Percentiles rank a stretch among this genome's conserved stretches.
Conservation (phyloP, 92 coral and sea anemone species). For the Heteractis magnifica region DNA sequence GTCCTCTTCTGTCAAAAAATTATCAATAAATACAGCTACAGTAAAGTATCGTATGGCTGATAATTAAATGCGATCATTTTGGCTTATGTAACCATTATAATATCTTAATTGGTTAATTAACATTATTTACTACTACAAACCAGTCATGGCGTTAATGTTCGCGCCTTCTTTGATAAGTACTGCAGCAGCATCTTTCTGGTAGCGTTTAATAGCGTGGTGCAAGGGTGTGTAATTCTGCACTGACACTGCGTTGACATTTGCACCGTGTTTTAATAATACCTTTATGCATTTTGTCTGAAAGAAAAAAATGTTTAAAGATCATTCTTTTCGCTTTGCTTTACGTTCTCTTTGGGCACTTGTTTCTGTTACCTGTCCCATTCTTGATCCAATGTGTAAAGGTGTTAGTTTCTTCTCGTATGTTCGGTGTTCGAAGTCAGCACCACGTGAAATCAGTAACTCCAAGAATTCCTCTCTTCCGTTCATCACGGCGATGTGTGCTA, state of each 20-base stretch:
- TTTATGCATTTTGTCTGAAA: constrained; percentile 39
- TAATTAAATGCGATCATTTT: too few species aligned
- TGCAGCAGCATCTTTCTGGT: constrained; percentile 56
- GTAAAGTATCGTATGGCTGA: not conserved
- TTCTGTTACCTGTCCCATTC: constrained; percentile 55
- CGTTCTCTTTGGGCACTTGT: too few species aligned
- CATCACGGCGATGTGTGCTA: constrained; percentile 64
- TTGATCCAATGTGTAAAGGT: constrained; percentile 65
- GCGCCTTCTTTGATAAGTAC: constrained; percentile 71
- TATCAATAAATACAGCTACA: not conserved
- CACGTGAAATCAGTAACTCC: constrained; percentile 48
- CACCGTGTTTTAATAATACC: constrained; percentile 54
- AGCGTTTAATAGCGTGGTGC: constrained; percentile 80
- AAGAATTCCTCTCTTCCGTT: constrained; percentile 49
- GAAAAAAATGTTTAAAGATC: not conserved
- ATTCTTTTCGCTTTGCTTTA: too few species aligned
- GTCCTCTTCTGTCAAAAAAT: constrained; percentile 46
- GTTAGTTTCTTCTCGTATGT: constrained; percentile 59
- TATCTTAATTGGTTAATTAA: too few species aligned
- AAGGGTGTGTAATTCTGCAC: constrained; percentile 51
- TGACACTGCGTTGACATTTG: constrained; percentile 61
- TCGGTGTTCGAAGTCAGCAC: constrained; percentile 59
- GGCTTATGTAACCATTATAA: too few species aligned
- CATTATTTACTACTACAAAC: constrained; percentile 18
- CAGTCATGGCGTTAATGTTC: constrained; percentile 62